Evolutionary conservation across 1,140 invertebrate species (phyloP).

Genomic region (Drosophila guanche): DNA sequence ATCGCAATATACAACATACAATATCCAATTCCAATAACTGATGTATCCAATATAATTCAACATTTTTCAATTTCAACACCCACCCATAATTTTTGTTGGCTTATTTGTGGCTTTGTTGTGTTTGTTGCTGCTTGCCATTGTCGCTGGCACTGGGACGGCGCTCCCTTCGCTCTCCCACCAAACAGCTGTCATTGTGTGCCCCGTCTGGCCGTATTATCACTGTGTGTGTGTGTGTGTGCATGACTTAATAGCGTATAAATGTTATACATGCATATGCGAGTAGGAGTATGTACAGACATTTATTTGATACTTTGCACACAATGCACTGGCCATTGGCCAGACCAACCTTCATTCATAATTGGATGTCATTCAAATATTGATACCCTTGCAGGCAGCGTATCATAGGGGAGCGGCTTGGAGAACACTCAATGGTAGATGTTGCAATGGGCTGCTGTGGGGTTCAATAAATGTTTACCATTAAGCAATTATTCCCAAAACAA

Average conservation of each 20-base stretch:
- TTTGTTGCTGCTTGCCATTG: slow-evolving; percentile 44
- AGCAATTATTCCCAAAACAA: no score
- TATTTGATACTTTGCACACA: slow-evolving; percentile 37
- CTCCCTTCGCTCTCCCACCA: not conserved
- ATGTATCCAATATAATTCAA: slow-evolving; percentile 14
- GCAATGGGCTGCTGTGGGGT: no score
- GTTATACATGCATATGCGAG: slow-evolving; percentile 24
- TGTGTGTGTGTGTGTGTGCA: slow-evolving; percentile 34
- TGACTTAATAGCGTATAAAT: slow-evolving; percentile 80
- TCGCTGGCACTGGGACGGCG: slow-evolving; percentile 58
- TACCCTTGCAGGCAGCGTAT: not conserved
- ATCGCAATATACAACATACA: no score
- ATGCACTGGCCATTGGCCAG: slow-evolving; percentile 37
- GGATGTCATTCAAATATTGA: slow-evolving; percentile 12
- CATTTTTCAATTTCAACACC: slow-evolving; percentile 79
- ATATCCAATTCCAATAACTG: no score
- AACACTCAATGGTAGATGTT: not conserved
- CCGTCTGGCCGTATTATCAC: slow-evolving; percentile 11
- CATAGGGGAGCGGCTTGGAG: no score
- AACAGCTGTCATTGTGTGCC: slow-evolving; percentile 62
- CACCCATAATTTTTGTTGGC: slow-evolving; percentile 76
- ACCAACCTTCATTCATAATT: not conserved
- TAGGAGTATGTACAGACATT: no score
- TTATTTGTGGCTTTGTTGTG: slow-evolving; percentile 63
- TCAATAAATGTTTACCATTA: no score